Base-by-base conservation (phyloP, 2,888 invertebrate species). In the Ormyrus thymus region DNA sequence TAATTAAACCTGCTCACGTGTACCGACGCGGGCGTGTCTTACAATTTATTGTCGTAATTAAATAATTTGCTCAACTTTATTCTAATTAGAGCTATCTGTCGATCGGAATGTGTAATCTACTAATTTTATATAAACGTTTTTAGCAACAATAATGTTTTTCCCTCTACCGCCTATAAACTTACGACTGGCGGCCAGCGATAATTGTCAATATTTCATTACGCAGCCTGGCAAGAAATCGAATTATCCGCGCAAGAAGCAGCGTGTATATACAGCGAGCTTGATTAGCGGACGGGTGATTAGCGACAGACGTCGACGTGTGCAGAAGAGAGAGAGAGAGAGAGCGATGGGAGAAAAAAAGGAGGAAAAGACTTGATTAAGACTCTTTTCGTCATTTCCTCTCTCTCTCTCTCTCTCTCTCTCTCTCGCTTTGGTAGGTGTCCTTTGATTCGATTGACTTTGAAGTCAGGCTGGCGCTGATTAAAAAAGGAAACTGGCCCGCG, bases 381-480 rank as follows among this genome's bases (percentile, higher is more conserved):
- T 83, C 84, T 85, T 81, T 73, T 76, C 46, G 79, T 69, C 69
- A 74, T 83, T 80, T 82, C 82, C 81, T 46, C 62, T 11, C 1
- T 10, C 43, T 43, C 46, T n/a, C 43, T n/a, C 61, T n/a, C 46
- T 10, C 8, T n/a, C 45, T 6, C 62, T 46, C 62, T 7, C 15
- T n/a, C 15, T 61, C 15, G 65, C 53, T 64, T 43, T 10, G 9
- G 1, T n/a, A 6, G 46, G 51, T 76, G 79, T 82, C 79, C 84
- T 86, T 87, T 86, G 86, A 87, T 87, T 89, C 85, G 86, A 86
- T 86, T 86, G 82, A 77, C 83, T 89, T 90, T 89, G 89, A 89
- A 86, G 89, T 89, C 84, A 11, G 70, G 15, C 13, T 51, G 29
- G 85, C 72, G 85, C 81, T 89, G 89, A 90, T 90, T 90, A 89